Base-by-base conservation (phyloP, 30 jellyfish, hydroid and myxozoan genomes). In the Cassiopea andromeda region DNA sequence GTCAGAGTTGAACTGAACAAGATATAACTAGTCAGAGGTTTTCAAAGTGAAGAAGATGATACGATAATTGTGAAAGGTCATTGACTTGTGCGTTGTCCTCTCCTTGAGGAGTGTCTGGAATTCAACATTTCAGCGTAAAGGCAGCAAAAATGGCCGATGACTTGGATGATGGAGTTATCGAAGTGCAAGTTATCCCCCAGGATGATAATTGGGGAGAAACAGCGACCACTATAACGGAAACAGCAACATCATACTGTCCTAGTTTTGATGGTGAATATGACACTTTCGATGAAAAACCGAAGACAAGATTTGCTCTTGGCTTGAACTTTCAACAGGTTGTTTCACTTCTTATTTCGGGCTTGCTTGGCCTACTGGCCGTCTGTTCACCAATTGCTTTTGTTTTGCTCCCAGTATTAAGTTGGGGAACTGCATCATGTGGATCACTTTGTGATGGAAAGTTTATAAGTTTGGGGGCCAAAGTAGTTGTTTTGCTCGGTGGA, bases 141-240 rank as follows among this genome's bases (percentile, higher is more conserved):
- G 80, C 48, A 70, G 43, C 82, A 75, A 77, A 85, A 66, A 91
- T 91, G 97, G 97, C 94, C 49, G 99, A 96, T 64, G 98, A 96
- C 79, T 44, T 81, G 64, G 99, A 96, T 68, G 99, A 96, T 68
- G 99, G 99, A 80, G 98, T 96, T 6, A 96, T 96, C 57, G 99
- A 96, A 78, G 99, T 96, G 50, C 99, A 96, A 83, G 99, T 96
- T 50, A 96, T 96, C 78, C 99, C 99, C n/a, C 99, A 96, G 81
- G 99, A 96, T 85, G 99, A 96, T 88, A 96, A 96, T 73, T 96
- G 99, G 99, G 99, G 99, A 69, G 99, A 96, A 79, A 96, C 99
- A 17, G 98, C 98, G 10, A 94, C 97, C 7, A 91, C 97, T 4
- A 96, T 91, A 59, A 96, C 98, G n/a, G 98, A 94, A 85, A 93